These are phyloP conservation scores for Menura novaehollandiae DNA, from an alignment of 2,113 vertebrate species.

Conservation along the genomic window DNA sequence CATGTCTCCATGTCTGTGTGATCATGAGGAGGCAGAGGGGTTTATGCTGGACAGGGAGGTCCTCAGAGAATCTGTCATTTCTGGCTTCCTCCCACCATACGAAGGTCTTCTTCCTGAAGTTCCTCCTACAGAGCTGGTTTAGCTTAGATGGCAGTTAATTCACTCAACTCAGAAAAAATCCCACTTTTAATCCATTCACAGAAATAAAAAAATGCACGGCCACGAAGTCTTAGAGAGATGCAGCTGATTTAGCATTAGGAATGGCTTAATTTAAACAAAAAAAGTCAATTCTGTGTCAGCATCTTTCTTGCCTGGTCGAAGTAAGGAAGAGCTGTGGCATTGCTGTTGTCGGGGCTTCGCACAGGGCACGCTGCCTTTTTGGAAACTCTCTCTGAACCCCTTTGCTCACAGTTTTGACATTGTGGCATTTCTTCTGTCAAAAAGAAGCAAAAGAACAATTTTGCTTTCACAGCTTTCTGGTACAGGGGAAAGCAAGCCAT, in stretches of 20 bases:
- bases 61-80: neutral
- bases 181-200: neutral
- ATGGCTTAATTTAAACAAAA: neutral
- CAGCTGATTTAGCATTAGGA: neutral
- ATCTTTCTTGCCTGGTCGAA: neutral
- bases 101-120: neutral
- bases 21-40: neutral
- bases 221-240: neutral
- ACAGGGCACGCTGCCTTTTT: neutral
- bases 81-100: neutral
- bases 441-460: slow-evolving; percentile 18
- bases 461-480: neutral
- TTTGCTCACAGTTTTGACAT: neutral
- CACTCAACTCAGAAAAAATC: neutral
- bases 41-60: neutral
- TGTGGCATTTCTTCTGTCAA: neutral
- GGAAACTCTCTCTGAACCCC: neutral
- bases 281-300: neutral
- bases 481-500: neutral
- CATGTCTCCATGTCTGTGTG: neutral
- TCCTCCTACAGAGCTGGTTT: neutral
- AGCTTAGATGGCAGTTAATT: neutral
- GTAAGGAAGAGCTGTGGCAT: neutral
- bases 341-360: neutral
- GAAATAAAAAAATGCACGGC: neutral